Evolutionary conservation across 2,888 invertebrate species (phyloP).

Genomic region (Parelbella ahira): DNA sequence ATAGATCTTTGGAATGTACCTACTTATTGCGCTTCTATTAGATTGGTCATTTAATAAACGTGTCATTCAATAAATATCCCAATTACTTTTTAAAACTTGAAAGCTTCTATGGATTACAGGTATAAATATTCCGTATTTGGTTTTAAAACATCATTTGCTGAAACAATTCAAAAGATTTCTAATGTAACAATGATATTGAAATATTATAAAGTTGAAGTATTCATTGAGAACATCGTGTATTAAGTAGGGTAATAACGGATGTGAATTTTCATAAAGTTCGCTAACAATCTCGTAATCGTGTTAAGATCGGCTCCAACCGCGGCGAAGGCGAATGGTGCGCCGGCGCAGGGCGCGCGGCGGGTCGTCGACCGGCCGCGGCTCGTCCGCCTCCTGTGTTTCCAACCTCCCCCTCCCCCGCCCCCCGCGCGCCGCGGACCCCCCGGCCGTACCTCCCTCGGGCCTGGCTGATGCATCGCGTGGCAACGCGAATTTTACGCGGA

Average conservation of each 20-base stretch:
- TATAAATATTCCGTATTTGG: too few species aligned
- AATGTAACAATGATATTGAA: too few species aligned
- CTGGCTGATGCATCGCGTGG: slow-evolving; percentile 74
- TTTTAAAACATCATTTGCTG: too few species aligned
- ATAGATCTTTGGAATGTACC: slow-evolving; percentile 42
- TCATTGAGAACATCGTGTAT: too few species aligned
- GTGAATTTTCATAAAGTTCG: slow-evolving; percentile 34
- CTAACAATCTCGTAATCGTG: slow-evolving; percentile 58
- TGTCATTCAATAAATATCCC: too few species aligned
- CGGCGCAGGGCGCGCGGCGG: slow-evolving; percentile 72
- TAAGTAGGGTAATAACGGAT: too few species aligned
- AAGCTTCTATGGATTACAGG: too few species aligned
- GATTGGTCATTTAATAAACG: not conserved
- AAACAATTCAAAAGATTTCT: too few species aligned
- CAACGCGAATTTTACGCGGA: slow-evolving; percentile 76
- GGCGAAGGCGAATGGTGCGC: slow-evolving; percentile 65
- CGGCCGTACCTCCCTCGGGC: slow-evolving; percentile 61
- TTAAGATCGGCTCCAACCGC: slow-evolving; percentile 54
- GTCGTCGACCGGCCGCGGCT: slow-evolving; percentile 76
- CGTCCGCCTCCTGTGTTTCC: slow-evolving; percentile 75
- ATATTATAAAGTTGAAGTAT: too few species aligned
- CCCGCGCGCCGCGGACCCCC: slow-evolving; percentile 39
- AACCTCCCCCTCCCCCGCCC: slow-evolving; percentile 59
- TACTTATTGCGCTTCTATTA: too few species aligned
- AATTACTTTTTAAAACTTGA: too few species aligned